These are phyloP conservation scores for Oxycera nigricornis DNA, from an alignment of 2,888 invertebrate genomes.

Conservation along the genomic window DNA sequence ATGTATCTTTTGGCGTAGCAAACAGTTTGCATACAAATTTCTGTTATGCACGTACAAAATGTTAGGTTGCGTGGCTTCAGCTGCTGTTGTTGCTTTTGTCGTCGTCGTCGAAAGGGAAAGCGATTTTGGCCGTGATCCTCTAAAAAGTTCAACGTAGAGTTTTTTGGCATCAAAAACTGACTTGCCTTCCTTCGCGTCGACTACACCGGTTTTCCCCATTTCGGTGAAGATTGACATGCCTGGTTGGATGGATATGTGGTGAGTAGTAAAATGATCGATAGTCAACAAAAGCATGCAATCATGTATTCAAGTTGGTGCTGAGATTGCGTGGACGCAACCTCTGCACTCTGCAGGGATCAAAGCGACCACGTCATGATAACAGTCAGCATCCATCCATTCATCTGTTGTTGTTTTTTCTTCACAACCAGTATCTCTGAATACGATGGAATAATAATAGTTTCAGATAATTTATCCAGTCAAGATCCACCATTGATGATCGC, in stretches of 20 bases:
- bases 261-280: background rate
- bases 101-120: conserved; percentile 40
- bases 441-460: background rate
- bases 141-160: conserved; percentile 39
- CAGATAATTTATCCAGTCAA: background rate
- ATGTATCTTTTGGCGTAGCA: background rate
- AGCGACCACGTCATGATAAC: background rate
- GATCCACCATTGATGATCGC: background rate
- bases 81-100: background rate
- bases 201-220: background rate
- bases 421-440: background rate
- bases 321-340: conserved; percentile 15
- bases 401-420: background rate
- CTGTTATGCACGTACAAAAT: background rate
- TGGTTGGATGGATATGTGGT: background rate
- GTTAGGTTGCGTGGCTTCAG: background rate
- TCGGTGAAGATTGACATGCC: background rate
- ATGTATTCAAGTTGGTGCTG: background rate
- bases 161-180: conserved; percentile 14
- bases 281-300: background rate
- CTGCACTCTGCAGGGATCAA: background rate
- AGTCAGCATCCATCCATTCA: too few species aligned
- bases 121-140: conserved; percentile 44
- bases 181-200: background rate
- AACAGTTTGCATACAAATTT: conserved; percentile 3